Base-by-base conservation (phyloP, 1,140 invertebrate genomes). In the Lerema accius region DNA sequence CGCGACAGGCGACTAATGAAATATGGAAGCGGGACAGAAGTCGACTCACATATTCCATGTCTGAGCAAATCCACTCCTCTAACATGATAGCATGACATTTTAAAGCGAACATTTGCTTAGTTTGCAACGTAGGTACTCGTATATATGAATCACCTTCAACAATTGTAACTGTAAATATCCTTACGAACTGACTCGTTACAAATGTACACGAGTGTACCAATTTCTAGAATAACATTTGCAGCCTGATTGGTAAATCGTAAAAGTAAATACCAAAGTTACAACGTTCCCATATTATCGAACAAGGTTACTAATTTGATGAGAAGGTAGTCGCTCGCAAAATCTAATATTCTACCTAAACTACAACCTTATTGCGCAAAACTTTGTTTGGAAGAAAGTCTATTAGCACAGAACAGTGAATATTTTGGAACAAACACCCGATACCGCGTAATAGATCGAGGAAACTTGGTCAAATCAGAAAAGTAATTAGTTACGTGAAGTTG, bases 1-100 rank as follows among this genome's bases (percentile, higher is more conserved):
- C 35, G 35, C 49, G 50, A 67, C 65, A 59, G 23, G 56, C 61
- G 50, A 69, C 64, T 64, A 69, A 69, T 64, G 56, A 64, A 60
- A 69, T 65, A 65, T 69, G 51, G 55, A 61, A 64, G 61, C 53
- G 56, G 62, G 40, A 37, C 62, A 35, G 51, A 42, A 55, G 37
- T 55, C 37, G 51, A 15, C 39, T 55, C 51, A 55, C 39, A 43
- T 43, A 26, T 55, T 55, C 51, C 51, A 14, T 42, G 39, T 55
- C 51, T 28, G 19, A 15, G 13, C 19, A 39, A 43, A 55, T 55
- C 39, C 16, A 55, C 37, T 19, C 28, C 4, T 42, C 42, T 56
- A 16, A 43, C 51, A 23, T 19, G 42, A 56, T 16, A 35, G 26
- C 42, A 19, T 26, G 39, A 26, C 39, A 43, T 56, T 56, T 56